Conservation (phyloP, 37 sponge, comb jelly and placozoan genomes). For the Haliclona indistincta region DNA sequence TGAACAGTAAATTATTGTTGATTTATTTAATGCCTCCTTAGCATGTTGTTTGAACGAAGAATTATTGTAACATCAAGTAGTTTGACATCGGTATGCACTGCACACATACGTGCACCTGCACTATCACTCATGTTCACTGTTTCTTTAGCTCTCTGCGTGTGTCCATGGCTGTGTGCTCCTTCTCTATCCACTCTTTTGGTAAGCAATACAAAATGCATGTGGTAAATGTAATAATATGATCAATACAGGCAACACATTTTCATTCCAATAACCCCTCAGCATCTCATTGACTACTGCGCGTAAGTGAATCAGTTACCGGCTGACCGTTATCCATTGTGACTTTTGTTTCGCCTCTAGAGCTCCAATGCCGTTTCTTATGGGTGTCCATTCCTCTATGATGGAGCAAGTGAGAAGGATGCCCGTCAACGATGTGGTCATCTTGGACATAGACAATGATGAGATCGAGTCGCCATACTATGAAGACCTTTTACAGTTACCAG, state of each 20-base stretch:
- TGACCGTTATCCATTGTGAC: no score
- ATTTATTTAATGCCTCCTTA: conserved; percentile 9
- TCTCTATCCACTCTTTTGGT: conserved; percentile 82
- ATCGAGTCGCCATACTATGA: conserved; percentile 55
- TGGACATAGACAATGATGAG: conserved; percentile 75
- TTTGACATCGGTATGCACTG: conserved; percentile 57
- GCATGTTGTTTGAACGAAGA: conserved; percentile 84
- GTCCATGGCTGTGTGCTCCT: conserved; percentile 66
- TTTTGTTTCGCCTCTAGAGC: no score
- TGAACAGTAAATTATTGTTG: background rate
- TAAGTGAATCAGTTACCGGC: conserved; percentile 26
- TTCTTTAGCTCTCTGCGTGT: conserved; percentile 67
- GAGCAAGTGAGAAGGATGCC: conserved; percentile 63
- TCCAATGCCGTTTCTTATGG: conserved; percentile 95
- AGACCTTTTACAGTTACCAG: conserved; percentile 25
- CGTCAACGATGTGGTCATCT: conserved; percentile 73
- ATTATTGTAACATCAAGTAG: conserved; percentile 78
- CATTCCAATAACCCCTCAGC: conserved; percentile 78
- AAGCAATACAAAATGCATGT: background rate
- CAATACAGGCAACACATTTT: conserved; percentile 83
- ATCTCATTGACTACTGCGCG: conserved; percentile 87
- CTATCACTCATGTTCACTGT: background rate
- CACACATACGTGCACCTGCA: background rate
- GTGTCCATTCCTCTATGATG: conserved; percentile 90
- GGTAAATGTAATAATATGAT: background rate